phyloP scores from a whole-genome alignment of 2,113 vertebrate genomes.

The Echinops telfairi region DNA sequence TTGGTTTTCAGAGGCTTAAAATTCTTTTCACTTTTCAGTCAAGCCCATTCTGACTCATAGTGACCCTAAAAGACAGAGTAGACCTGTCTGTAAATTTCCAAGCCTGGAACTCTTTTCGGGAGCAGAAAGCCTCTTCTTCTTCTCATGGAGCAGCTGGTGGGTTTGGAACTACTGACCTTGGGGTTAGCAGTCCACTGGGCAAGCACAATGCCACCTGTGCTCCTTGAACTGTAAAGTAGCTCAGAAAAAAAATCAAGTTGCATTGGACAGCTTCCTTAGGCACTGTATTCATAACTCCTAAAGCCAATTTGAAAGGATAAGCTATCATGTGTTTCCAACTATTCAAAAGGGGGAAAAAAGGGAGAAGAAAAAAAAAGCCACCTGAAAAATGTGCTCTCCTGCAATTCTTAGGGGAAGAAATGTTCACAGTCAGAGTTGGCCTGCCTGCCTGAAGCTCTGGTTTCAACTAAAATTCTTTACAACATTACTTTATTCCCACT shows the following conservation, averaged over 20 bases:
- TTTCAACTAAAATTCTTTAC: conserved; percentile 32
- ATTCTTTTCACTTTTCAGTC: neutral
- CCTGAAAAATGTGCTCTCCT: neutral
- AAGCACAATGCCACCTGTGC: too few relatives aligned
- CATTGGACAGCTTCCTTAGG: conserved; percentile 60
- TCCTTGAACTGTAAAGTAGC: conserved; percentile 41
- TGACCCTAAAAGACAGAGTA: too few relatives aligned
- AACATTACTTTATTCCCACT: neutral
- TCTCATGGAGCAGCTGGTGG: too few relatives aligned
- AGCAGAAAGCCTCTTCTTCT: too few relatives aligned
- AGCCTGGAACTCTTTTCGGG: too few relatives aligned
- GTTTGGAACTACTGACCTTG: too few relatives aligned
- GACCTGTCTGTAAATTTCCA: too few relatives aligned
- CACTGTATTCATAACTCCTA: conserved; percentile 35
- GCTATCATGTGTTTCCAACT: neutral
- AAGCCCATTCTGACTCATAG: too few relatives aligned
- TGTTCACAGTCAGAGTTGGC: neutral
- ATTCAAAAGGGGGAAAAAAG: neutral
- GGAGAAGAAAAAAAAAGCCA: neutral
- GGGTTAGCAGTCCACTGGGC: too few relatives aligned
- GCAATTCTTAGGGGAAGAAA: neutral
- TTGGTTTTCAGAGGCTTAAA: conserved; percentile 80
- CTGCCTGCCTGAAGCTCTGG: neutral
- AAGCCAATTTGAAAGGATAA: neutral
- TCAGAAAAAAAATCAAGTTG: conserved; percentile 84